Evolutionary conservation across 2,888 invertebrate genomes (phyloP).

Genomic region (Cabera pusaria): DNA sequence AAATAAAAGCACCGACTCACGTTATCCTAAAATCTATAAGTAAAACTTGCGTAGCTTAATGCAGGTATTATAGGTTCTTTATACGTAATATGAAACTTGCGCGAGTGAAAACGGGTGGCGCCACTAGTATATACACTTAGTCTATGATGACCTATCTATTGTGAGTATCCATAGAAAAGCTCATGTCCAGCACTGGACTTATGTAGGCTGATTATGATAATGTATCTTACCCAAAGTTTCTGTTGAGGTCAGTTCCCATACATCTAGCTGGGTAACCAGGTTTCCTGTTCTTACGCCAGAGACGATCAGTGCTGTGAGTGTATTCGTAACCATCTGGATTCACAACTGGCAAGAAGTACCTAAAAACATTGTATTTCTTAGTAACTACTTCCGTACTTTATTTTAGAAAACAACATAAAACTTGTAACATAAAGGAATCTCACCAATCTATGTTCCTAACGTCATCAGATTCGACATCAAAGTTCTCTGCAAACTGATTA

Average conservation of each 20-base stretch:
- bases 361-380: constrained; percentile 31
- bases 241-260: constrained; percentile 90
- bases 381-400: neutral
- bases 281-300: constrained; percentile 92
- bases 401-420: neutral
- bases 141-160: too few relatives aligned
- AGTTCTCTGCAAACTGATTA: constrained; percentile 89
- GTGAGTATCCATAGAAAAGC: neutral
- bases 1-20: too few relatives aligned
- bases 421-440: constrained; percentile 11
- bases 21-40: too few relatives aligned
- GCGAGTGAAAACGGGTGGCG: too few relatives aligned
- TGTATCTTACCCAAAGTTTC: constrained; percentile 90
- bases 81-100: too few relatives aligned
- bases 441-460: constrained; percentile 75
- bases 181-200: too few relatives aligned
- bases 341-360: constrained; percentile 88
- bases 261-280: constrained; percentile 83
- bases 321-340: constrained; percentile 96
- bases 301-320: constrained; percentile 89
- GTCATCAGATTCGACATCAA: constrained; percentile 85
- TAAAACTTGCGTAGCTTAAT: too few relatives aligned
- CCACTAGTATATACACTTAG: too few relatives aligned
- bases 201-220: too few relatives aligned
- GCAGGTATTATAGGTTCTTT: too few relatives aligned